Conservation (phyloP, 2,113 vertebrate genomes). For the Xerus inauris region DNA sequence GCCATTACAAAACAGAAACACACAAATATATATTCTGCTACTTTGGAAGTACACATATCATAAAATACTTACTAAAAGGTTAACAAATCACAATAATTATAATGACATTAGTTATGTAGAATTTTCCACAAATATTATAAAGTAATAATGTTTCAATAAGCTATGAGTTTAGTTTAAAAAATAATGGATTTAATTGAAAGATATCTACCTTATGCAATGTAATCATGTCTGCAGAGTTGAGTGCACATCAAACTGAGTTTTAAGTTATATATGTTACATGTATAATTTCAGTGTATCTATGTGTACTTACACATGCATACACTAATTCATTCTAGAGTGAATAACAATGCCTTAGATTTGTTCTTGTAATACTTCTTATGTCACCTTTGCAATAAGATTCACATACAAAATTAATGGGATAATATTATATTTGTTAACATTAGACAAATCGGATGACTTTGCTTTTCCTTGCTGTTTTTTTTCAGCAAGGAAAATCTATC, state of each 20-base stretch:
- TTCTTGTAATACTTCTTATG: background rate
- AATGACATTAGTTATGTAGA: background rate
- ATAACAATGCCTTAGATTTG: background rate
- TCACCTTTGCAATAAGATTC: background rate
- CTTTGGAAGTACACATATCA: background rate
- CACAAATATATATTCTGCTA: background rate
- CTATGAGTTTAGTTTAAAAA: background rate
- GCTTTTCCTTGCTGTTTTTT: background rate
- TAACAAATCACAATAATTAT: background rate
- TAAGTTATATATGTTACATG: background rate
- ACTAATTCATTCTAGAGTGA: background rate
- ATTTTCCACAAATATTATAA: background rate
- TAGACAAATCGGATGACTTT: background rate
- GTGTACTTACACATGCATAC: accelerated
- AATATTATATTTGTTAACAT: background rate
- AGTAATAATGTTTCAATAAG: background rate
- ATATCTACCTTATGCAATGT: background rate
- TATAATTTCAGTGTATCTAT: background rate
- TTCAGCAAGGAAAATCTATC: background rate
- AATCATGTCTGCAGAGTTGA: background rate
- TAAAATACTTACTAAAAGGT: background rate
- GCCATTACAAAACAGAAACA: background rate
- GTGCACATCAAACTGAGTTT: background rate
- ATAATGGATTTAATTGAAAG: background rate
- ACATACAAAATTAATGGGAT: background rate